These are phyloP conservation scores for Neostethus bicornis DNA, from an alignment of 2,797 vertebrate genomes.

Conservation along the genomic window DNA sequence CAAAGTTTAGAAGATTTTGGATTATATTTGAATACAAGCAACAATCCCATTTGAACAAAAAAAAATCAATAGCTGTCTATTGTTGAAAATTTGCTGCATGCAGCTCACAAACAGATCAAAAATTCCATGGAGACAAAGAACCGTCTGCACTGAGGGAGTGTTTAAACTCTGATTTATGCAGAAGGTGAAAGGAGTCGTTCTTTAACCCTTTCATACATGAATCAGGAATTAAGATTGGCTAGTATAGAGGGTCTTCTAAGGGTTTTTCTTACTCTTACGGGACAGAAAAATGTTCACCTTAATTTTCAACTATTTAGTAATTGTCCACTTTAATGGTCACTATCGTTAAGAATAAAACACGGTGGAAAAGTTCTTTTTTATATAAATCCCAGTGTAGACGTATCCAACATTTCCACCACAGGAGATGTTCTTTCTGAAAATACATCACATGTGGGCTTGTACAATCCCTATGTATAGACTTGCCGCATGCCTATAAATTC, in stretches of 20 bases:
- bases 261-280: too few species aligned
- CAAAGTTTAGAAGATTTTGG: neutral
- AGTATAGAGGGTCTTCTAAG: too few species aligned
- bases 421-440: neutral
- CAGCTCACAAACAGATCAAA: neutral
- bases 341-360: neutral
- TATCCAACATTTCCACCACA: neutral
- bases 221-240: too few species aligned
- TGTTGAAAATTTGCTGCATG: neutral
- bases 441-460: neutral
- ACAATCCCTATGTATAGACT: neutral
- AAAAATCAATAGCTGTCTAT: constrained; percentile 14
- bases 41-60: constrained; percentile 1
- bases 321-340: too few species aligned
- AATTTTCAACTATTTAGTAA: too few species aligned
- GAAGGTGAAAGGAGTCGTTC: too few species aligned
- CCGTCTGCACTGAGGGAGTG: neutral
- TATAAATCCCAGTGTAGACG: neutral
- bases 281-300: too few species aligned
- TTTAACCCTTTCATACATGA: too few species aligned
- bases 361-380: neutral
- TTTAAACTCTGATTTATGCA: neutral
- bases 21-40: neutral
- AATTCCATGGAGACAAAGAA: constrained; percentile 1
- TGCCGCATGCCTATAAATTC: neutral